Evolutionary conservation across 2,797 vertebrate genomes (phyloP), one percentile per base, ranked within the genome.

Genomic region (Takifugu ocellatus): DNA sequence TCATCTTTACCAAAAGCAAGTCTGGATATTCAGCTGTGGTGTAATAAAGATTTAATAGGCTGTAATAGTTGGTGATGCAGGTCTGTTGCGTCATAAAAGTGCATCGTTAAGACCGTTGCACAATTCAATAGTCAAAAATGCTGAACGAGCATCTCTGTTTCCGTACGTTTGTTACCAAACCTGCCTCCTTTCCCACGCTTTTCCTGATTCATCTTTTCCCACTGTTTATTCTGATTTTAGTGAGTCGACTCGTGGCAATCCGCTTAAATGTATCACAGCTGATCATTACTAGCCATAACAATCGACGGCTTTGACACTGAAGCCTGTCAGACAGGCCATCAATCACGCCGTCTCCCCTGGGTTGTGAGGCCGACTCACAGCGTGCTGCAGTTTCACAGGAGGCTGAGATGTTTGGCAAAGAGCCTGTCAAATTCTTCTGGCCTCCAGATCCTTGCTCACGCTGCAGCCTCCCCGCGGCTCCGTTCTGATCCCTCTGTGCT

Each of bases 341-440:
- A 72, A 50, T 70, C 63, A 15, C 0, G 31, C 17, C 51, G 0
- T 5, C 46, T 68, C 75, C 0, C 36, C 56, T 7, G 26, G 58
- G 43, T 15, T 62, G 25, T 63, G 21, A 11, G 47, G 11, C 52
- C 14, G 2, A 48, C 49, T 21, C 53, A 45, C 58, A 68, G 58
- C 56, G 49, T 33, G 70, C 49, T 49, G 61, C 68, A 26, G 51
- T 49, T 36, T 77, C 57, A 46, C 71, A 71, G 44, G 9, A 56
- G 54, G 48, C 33, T 43, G 70, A 66, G 44, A 78, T 24, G 45
- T 78, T 61, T 77, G 58, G 52, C 61, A n/a, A 29, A 39, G 33
- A 1, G 26, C 33, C 43, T 21, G 8, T 55, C 50, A 25, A 29
- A 58, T 62, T 10, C 39, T 33, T 56, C 43, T 3, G 21, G 25